Evolutionary conservation across 2,888 invertebrate species (phyloP), one percentile per base, ranked within the genome.

Genomic region (Philaethria dido): DNA sequence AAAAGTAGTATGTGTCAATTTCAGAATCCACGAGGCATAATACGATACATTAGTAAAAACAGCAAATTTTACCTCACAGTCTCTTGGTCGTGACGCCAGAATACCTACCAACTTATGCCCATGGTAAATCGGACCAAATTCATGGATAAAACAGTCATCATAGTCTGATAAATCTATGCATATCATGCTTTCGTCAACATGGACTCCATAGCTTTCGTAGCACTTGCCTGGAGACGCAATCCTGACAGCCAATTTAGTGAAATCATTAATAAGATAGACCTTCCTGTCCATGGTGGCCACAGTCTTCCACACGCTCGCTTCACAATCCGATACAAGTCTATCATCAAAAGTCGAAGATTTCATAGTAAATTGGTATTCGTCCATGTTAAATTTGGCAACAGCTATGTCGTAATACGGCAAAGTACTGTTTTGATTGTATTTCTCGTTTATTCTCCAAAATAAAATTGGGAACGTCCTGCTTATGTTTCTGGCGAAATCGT

Each of bases 251-350:
- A 82, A 83, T 4, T 73, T 80, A 0, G 81, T 84, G 0, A 90
- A 81, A 59, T 87, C 88, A 48, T 90, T 88, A 0, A 91, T 89
- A 36, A 91, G 55, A 42, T 79, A 91, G 4, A 86, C 72, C n/a
- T 78, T 82, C 13, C 80, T 83, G 13, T 87, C 85, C 89, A 91
- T 92, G 0, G 89, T 82, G 0, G 85, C 78, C 0, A 90, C 85
- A 0, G 90, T 90, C 73, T 89, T 91, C 92, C 92, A 92, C 1
- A 91, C 68, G 18, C 84, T 81, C 0, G 84, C 85, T 4, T 85
- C 86, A 0, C 82, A 66, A 0, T 72, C 64, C 0, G 8, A 59
- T 0, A 68, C 78, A 0, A 61, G 47, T 0, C 62, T 73, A 0
- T 79, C 81, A 33, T 88, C 84, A 13, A 89, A 84, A 0, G 80